Evolutionary conservation across 2,113 vertebrate genomes (phyloP), one percentile per base, ranked within the genome.

Genomic region (Deroptyus accipitrinus): DNA sequence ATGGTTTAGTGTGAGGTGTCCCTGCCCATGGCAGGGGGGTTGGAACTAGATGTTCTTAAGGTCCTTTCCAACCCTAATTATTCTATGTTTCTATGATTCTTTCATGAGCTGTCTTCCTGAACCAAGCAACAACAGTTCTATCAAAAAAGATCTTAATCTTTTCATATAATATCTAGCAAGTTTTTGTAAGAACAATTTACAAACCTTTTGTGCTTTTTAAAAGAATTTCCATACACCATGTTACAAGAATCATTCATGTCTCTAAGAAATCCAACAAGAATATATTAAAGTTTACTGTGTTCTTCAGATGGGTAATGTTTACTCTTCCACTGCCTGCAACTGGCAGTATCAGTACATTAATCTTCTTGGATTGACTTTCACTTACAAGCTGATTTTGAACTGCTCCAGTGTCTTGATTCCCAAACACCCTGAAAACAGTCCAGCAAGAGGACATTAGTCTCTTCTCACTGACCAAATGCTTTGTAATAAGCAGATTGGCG

Each of bases 381-480:
- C 41, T 82, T 42, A 55, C 28, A 68, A 55, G 25, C 5, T 11
- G 62, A 8, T 73, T 82, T 62, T 83, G 63, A 94, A 83, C 22
- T 75, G n/a, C 9, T 85, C 33, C 41, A 28, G 4, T n/a, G 48
- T 83, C 90, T 39, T 48, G 39, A 68, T 35, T 85, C 41, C 54
- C 85, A 73, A 90, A 67, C 4, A 76, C 3, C 2, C 35, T 15
- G 6, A 91, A 94, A 92, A 83, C 75, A 87, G 49, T 91, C n/a
- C 79, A 87, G 75, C 1, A 2, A 89, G 52, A 79, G 49, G 57
- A 91, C 70, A 61, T 82, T 73, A 79, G 31, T 52, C 28, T 86
- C 67, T 88, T 74, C 84, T 86, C 84, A 79, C 37, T 90, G 84
- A 94, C 35, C 62, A 80, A 95, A 95, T 2, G 13, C 90, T 69